phyloP scores from a whole-genome alignment of 1,140 invertebrate species.

The Gryllus bimaculatus region DNA sequence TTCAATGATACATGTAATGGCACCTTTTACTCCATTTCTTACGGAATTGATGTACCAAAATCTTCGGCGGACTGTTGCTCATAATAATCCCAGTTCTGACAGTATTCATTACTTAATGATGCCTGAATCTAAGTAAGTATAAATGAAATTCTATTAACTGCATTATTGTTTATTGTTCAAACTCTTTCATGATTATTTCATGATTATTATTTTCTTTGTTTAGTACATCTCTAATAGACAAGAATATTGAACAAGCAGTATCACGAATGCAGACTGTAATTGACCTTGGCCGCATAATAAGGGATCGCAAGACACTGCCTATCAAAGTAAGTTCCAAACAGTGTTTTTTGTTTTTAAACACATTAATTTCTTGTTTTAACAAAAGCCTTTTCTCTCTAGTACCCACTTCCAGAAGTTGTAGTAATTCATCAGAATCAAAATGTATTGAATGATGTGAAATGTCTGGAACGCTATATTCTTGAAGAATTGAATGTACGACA shows the following conservation, averaged over 20 bases:
- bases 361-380: conserved; percentile 7
- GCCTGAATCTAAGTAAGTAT: conserved; percentile 44
- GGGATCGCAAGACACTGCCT: conserved; percentile 89
- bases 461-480: conserved; percentile 76
- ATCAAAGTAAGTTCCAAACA: conserved; percentile 41
- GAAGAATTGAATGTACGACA: conserved; percentile 90
- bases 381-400: conserved; percentile 36
- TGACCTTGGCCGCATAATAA: conserved; percentile 82
- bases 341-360: conserved; percentile 10
- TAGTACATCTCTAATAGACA: conserved; percentile 64
- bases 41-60: conserved; percentile 94
- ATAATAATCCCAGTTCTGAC: conserved; percentile 35
- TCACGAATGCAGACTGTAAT: conserved; percentile 90
- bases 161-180: conserved; percentile 10
- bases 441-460: conserved; percentile 70
- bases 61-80: conserved; percentile 34
- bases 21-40: conserved; percentile 95
- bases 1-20: conserved; percentile 85
- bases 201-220: not conserved
- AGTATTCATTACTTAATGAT: conserved; percentile 88
- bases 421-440: conserved; percentile 80
- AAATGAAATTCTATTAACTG: conserved; percentile 23
- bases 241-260: conserved; percentile 82
- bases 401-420: conserved; percentile 91
- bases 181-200: conserved; percentile 15